A percentile compares a stretch with the other conserved stretches of the same genome.
Conservation (phyloP, 2,113 vertebrate species). For the Lonchura striata region DNA sequence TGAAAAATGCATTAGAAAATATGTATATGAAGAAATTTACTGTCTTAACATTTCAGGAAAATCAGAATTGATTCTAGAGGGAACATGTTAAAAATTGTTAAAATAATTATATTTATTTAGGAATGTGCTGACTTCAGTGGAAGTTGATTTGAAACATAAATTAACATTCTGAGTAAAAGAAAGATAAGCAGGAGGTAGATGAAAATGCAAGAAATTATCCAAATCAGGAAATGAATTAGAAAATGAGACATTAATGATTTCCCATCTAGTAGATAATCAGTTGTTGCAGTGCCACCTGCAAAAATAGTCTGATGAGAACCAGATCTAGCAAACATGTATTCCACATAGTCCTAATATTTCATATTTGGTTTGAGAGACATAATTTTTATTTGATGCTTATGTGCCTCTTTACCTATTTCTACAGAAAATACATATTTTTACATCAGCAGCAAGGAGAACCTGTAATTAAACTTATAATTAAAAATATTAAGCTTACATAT, state of each 20-base stretch:
- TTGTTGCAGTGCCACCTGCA: not conserved
- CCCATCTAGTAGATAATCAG: not conserved
- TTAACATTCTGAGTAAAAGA: not conserved
- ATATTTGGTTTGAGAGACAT: not conserved
- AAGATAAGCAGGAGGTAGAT: not conserved
- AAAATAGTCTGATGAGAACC: not conserved
- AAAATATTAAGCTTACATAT: not conserved
- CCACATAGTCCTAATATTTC: not conserved
- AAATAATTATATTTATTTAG: not conserved
- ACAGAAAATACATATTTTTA: not conserved
- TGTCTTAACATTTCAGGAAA: not conserved
- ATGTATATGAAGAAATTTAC: not conserved
- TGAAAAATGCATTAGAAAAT: not conserved
- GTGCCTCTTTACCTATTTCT: not conserved
- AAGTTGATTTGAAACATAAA: slow-evolving; percentile 24
- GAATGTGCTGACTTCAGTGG: not conserved
- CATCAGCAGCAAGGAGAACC: not conserved
- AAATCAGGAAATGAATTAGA: slow-evolving; percentile 18
- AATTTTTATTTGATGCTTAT: rapidly evolving
- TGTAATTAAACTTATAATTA: not conserved
- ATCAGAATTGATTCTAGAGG: not conserved
- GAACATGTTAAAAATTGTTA: not conserved
- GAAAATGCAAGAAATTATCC: slow-evolving; percentile 31
- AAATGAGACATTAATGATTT: slow-evolving; percentile 23
- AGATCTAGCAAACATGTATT: not conserved